phyloP scores from a whole-genome alignment of 2,113 vertebrate genomes.

The Tupaia tana region DNA sequence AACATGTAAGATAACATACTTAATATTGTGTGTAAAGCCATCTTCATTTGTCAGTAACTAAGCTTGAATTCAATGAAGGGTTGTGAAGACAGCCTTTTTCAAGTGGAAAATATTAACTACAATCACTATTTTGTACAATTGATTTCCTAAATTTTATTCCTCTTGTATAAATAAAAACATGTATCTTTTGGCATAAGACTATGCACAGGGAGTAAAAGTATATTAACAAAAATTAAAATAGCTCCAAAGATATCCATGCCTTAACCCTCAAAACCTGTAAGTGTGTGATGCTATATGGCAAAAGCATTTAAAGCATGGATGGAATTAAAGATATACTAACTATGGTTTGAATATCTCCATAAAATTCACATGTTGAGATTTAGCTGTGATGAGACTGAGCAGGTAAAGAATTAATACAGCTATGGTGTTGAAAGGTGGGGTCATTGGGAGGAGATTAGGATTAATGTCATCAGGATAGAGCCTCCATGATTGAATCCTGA shows the following conservation, averaged over 20 bases:
- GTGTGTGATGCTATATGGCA: background rate
- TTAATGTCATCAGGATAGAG: too few relatives aligned
- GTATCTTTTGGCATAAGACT: background rate
- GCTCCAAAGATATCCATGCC: background rate
- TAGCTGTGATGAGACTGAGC: too few relatives aligned
- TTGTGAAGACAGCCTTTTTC: background rate
- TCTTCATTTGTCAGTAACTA: background rate
- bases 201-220: background rate
- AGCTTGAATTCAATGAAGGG: background rate
- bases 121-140: too few relatives aligned
- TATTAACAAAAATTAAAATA: background rate
- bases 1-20: background rate
- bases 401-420: too few relatives aligned
- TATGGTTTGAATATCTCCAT: too few relatives aligned
- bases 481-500: too few relatives aligned
- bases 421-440: too few relatives aligned
- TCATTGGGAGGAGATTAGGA: too few relatives aligned
- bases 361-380: too few relatives aligned
- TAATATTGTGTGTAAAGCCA: background rate
- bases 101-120: background rate
- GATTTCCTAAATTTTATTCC: background rate
- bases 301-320: background rate
- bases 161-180: background rate
- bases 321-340: background rate
- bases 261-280: background rate